Evolutionary conservation across 2,797 vertebrate species (phyloP), one percentile per base, ranked within the genome.

Genomic region (Falco naumanni): DNA sequence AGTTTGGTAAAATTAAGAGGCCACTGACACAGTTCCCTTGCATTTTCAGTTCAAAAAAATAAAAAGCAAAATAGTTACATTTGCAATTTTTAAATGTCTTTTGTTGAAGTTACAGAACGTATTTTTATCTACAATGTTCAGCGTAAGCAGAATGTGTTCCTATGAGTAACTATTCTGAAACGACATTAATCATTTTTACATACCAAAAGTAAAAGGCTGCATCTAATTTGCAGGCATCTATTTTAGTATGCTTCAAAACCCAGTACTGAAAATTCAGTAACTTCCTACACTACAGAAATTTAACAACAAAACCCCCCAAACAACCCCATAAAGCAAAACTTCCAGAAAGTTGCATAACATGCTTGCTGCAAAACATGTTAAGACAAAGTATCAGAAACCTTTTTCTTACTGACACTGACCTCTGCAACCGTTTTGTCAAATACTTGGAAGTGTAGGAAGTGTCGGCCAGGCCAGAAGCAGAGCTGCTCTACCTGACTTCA

Each of bases 161-260:
- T 90, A 9, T 48, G 56, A 87, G 77, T 89, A 90, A 89, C 63
- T 79, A 48, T 63, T 90, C 65, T 12, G 39, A 90, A 94, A 94
- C 83, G 81, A 61, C 37, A 64, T 92, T 89, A 59, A 95, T 75
- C 61, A 89, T 65, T 95, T 71, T 88, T 94, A 96, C 88, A 89
- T 28, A 51, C 43, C 54, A 84, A 54, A 95, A 83, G 75, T 63
- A 92, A 88, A 93, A 94, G 84, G 19, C 26, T 94, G 80, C 79
- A 88, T 75, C 69, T 72, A 69, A 87, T 90, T 84, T 88, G 80
- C 83, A 88, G 87, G 53, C 76, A 84, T 53, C 66, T 68, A 77
- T 86, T 88, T 91, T 4, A 56, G 61, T 25, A 29, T 1, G 8
- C 70, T 72, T 65, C 80, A 84, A 94, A 90, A 54, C 5, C 25